Evolutionary conservation across 1,140 invertebrate genomes (phyloP).

Genomic region (Mactra quadrangularis): DNA sequence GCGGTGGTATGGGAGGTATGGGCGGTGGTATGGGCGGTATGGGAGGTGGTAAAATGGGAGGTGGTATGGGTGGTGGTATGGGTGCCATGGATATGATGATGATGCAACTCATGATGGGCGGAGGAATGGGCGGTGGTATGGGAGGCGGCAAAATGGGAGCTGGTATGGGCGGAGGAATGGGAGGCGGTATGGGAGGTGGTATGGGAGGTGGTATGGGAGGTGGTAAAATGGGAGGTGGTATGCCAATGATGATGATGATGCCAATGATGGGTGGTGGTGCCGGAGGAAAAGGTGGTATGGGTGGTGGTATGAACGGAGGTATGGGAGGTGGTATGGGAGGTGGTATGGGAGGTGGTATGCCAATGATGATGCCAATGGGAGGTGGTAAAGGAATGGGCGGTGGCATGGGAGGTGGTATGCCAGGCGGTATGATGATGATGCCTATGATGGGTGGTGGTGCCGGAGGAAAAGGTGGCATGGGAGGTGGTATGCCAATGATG

Average conservation of each 20-base stretch:
- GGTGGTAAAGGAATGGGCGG: conserved; percentile 12
- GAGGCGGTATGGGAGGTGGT: background rate
- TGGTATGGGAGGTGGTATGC: conserved; percentile 21
- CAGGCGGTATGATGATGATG: conserved; percentile 20
- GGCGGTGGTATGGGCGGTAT: conserved; percentile 2
- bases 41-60: background rate
- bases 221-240: conserved; percentile 32
- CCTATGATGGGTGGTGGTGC: conserved; percentile 8
- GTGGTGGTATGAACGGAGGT: background rate
- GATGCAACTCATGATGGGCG: conserved; percentile 2
- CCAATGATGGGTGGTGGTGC: conserved; percentile 14
- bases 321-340: background rate
- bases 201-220: conserved; percentile 18
- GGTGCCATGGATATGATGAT: conserved; percentile 28
- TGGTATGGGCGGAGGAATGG: background rate
- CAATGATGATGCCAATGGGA: conserved; percentile 16
- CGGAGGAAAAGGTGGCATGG: background rate
- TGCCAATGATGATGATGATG: conserved; percentile 41
- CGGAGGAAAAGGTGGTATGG: conserved; percentile 37
- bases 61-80: background rate
- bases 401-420: conserved; percentile 49
- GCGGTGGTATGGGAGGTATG: background rate
- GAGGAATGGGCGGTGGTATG: conserved; percentile 9
- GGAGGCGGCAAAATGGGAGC: background rate
- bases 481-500: background rate